These are phyloP conservation scores for Cotesia typhae DNA, from an alignment of 1,140 invertebrate genomes.

Conservation along the genomic window DNA sequence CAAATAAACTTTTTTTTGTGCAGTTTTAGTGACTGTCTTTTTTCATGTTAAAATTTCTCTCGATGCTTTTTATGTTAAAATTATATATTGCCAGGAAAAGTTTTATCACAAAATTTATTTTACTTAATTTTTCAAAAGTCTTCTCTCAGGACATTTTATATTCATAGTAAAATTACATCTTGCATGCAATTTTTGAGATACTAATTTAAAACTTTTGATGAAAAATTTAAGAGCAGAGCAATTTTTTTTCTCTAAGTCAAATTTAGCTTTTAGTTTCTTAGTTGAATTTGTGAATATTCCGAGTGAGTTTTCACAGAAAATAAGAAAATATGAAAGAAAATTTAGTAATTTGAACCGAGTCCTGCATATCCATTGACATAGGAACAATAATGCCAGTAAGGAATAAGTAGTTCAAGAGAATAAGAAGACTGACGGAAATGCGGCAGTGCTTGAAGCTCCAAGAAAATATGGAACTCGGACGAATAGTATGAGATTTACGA, in stretches of 20 bases:
- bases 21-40: no score
- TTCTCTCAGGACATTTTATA: no score
- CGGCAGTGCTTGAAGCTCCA: constrained; percentile 1
- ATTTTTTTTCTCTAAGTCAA: neutral
- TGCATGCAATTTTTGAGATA: neutral
- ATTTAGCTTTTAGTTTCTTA: neutral
- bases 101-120: no score
- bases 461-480: constrained; percentile 54
- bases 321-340: neutral
- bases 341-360: neutral
- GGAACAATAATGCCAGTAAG: neutral
- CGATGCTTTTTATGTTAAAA: no score
- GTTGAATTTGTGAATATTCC: no score
- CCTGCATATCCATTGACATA: neutral
- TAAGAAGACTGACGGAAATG: constrained; percentile 9
- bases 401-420: neutral
- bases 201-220: neutral
- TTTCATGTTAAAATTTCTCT: no score
- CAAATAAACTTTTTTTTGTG: neutral
- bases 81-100: no score
- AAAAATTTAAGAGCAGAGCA: neutral
- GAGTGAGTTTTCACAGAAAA: neutral
- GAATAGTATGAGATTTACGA: constrained; percentile 51
- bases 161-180: neutral
- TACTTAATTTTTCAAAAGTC: no score